These are phyloP conservation scores for Sisor rabdophorus DNA, from an alignment of 2,113 vertebrate species.

Conservation along the genomic window DNA sequence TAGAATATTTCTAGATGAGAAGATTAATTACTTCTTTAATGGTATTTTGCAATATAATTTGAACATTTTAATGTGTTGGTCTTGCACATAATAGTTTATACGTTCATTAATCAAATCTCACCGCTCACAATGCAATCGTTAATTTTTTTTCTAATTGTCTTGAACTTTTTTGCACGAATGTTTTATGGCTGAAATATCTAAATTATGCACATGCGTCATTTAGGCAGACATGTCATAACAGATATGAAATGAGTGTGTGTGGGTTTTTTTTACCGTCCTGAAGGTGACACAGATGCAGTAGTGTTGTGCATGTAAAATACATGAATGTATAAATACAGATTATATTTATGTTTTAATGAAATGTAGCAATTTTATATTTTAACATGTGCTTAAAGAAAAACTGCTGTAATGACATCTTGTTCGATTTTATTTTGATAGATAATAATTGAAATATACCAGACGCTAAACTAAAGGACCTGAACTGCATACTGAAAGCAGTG, in stretches of 20 bases:
- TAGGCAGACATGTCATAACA: slow-evolving; percentile 14
- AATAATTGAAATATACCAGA: neutral
- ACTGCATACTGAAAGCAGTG: neutral
- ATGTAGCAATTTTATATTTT: neutral
- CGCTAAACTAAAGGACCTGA: neutral
- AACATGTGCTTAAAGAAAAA: neutral
- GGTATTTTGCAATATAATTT: slow-evolving; percentile 69
- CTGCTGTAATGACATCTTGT: neutral
- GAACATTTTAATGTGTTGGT: slow-evolving; percentile 65
- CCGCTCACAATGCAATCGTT: slow-evolving; percentile 60
- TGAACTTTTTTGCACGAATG: slow-evolving; percentile 56
- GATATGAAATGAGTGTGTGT: neutral
- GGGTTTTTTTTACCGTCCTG: neutral
- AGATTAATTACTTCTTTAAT: slow-evolving; percentile 64
- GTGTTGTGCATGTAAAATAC: neutral
- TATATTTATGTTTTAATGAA: neutral
- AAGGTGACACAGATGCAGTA: slow-evolving; percentile 7
- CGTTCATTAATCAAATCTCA: slow-evolving; percentile 68
- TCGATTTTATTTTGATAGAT: neutral
- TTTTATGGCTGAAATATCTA: slow-evolving; percentile 44
- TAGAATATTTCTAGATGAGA: neutral
- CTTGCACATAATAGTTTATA: slow-evolving; percentile 61
- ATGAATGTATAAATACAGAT: neutral
- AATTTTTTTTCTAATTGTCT: slow-evolving; percentile 56
- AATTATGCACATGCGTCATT: slow-evolving; percentile 38